Evolutionary conservation across 2,113 vertebrate genomes (phyloP).

Genomic region (Mesoclemmys tuberculata): DNA sequence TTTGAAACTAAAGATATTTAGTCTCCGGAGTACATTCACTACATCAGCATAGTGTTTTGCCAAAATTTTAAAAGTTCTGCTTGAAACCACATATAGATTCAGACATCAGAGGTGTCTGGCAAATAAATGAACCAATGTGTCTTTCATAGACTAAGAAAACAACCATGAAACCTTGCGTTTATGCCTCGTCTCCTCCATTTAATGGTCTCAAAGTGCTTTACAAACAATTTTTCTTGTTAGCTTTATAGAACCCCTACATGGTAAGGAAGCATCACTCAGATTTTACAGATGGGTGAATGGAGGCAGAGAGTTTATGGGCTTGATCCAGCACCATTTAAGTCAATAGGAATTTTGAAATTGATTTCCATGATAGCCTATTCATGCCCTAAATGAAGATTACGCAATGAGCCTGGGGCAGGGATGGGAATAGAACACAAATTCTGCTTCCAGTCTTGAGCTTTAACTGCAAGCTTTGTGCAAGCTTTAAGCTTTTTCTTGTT

Average conservation of each 20-base stretch:
- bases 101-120: neutral
- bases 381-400: conserved; percentile 28
- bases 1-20: neutral
- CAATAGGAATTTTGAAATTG: neutral
- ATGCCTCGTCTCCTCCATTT: conserved; percentile 14
- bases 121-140: conserved; percentile 15
- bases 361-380: conserved; percentile 45
- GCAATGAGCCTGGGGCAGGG: neutral
- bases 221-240: conserved; percentile 61
- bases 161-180: conserved; percentile 8
- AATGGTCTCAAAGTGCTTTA: conserved; percentile 46
- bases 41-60: neutral
- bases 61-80: neutral
- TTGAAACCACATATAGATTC: neutral
- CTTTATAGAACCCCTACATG: conserved; percentile 60
- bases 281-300: conserved; percentile 48
- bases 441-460: neutral
- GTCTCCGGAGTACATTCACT: neutral
- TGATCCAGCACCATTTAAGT: conserved; percentile 44
- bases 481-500: too few relatives aligned
- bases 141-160: neutral
- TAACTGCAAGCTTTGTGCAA: neutral
- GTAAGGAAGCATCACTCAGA: conserved; percentile 40
- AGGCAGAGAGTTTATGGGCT: conserved; percentile 30
- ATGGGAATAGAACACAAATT: neutral